Conservation (phyloP, 2,797 vertebrate species). For the Otus scops region DNA sequence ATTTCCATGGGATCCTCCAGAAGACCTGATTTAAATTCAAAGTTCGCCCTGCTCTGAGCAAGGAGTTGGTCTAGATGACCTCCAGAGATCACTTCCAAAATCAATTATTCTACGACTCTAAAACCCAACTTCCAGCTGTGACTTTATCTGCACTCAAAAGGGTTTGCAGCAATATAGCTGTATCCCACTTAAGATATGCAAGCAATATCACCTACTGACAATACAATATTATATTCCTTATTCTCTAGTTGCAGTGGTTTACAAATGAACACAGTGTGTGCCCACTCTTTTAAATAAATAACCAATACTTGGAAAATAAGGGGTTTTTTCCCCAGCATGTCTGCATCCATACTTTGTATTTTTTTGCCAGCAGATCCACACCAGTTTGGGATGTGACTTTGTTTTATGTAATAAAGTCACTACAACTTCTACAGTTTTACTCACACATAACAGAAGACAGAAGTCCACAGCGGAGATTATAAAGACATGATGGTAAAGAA, state of each 20-base stretch:
- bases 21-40: slow-evolving; percentile 8
- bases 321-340: not conserved
- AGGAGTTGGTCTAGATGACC: not conserved
- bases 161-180: not conserved
- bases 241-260: not conserved
- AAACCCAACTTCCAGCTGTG: not conserved
- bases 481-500: not conserved
- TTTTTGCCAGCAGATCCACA: not conserved
- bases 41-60: not conserved
- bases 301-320: not conserved
- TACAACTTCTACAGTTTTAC: not conserved
- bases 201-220: not conserved
- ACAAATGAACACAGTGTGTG: not conserved
- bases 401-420: not conserved
- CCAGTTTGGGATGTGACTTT: not conserved
- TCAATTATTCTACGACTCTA: not conserved
- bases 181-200: not conserved
- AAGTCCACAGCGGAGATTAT: not conserved
- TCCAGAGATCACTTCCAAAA: not conserved
- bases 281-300: not conserved
- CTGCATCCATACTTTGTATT: not conserved
- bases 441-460: not conserved
- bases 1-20: not conserved
- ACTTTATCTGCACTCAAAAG: not conserved
- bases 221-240: not conserved